A percentile compares a stretch with the other conserved stretches of the same genome.
These are phyloP conservation scores for Cladorhizidae sp. DNA, from an alignment of 37 sponge, comb jelly and placozoan genomes.

Conservation along the genomic window DNA sequence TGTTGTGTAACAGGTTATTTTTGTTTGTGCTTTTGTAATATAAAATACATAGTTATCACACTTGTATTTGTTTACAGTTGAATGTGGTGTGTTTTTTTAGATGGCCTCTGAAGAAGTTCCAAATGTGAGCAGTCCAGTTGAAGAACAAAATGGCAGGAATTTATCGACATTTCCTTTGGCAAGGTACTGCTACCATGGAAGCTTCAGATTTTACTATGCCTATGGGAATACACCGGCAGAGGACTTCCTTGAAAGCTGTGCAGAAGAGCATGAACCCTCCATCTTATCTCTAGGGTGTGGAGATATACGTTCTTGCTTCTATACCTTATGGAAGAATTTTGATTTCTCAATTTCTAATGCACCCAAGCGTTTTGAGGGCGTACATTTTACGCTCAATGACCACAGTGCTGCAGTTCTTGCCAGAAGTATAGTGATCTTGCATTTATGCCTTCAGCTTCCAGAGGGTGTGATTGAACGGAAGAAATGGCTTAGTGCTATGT, in stretches of 20 bases:
- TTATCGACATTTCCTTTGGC: conserved; percentile 22
- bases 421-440: conserved; percentile 44
- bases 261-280: background rate
- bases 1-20: no score
- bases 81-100: no score
- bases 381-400: conserved; percentile 52
- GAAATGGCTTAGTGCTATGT: conserved; percentile 44
- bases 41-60: no score
- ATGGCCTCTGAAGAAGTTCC: no score
- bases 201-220: conserved; percentile 28
- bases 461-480: background rate
- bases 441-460: conserved; percentile 5
- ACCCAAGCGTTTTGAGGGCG: conserved; percentile 31
- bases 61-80: no score
- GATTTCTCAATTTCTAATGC: background rate
- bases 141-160: background rate
- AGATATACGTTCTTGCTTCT: conserved; percentile 57
- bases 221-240: conserved; percentile 62
- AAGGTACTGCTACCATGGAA: conserved; percentile 17
- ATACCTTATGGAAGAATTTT: conserved; percentile 64
- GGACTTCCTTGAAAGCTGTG: conserved; percentile 34
- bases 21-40: no score
- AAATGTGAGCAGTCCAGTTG: background rate
- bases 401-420: conserved; percentile 43
- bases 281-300: conserved; percentile 51